These are phyloP conservation scores for Drosophila aff. DNA, from an alignment of 1,140 invertebrate species.

Conservation along the genomic window DNA sequence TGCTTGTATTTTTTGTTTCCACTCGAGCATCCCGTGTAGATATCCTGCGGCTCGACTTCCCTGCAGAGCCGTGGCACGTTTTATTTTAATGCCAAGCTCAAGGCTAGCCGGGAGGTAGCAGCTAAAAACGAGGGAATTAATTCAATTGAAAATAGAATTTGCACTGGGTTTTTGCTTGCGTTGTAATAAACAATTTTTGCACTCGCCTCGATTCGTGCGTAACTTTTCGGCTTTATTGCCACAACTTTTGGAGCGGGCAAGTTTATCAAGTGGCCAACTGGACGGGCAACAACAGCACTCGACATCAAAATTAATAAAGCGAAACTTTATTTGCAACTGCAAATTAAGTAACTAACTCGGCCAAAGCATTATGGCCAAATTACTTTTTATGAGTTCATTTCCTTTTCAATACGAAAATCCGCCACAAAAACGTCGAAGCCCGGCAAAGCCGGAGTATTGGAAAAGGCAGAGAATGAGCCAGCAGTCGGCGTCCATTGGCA, in stretches of 20 bases:
- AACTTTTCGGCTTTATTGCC: slow-evolving; percentile 67
- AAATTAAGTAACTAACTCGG: slow-evolving; percentile 83
- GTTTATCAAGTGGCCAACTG: slow-evolving; percentile 67
- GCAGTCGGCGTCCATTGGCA: slow-evolving; percentile 13
- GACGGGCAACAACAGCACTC: slow-evolving; percentile 47
- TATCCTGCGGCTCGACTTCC: slow-evolving; percentile 26
- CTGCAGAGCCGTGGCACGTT: slow-evolving; percentile 42
- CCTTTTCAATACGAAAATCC: slow-evolving; percentile 71
- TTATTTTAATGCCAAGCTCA: slow-evolving; percentile 45
- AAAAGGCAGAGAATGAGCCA: slow-evolving; percentile 31
- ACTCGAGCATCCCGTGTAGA: neutral
- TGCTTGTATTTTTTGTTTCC: neutral
- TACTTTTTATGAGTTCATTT: slow-evolving; percentile 84
- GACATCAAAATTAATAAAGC: slow-evolving; percentile 80
- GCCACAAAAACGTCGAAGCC: slow-evolving; percentile 35
- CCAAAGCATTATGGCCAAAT: slow-evolving; percentile 80
- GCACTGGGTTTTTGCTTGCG: slow-evolving; percentile 7
- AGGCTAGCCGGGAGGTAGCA: slow-evolving; percentile 13
- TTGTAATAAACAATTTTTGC: slow-evolving; percentile 46
- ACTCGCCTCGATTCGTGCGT: slow-evolving; percentile 19
- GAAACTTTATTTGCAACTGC: slow-evolving; percentile 84
- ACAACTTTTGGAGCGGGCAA: slow-evolving; percentile 47
- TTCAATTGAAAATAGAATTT: slow-evolving; percentile 56
- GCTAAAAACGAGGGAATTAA: slow-evolving; percentile 18
- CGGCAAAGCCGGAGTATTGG: slow-evolving; percentile 30